phyloP scores from a whole-genome alignment of 2,113 vertebrate genomes.

The Alethe diademata region DNA sequence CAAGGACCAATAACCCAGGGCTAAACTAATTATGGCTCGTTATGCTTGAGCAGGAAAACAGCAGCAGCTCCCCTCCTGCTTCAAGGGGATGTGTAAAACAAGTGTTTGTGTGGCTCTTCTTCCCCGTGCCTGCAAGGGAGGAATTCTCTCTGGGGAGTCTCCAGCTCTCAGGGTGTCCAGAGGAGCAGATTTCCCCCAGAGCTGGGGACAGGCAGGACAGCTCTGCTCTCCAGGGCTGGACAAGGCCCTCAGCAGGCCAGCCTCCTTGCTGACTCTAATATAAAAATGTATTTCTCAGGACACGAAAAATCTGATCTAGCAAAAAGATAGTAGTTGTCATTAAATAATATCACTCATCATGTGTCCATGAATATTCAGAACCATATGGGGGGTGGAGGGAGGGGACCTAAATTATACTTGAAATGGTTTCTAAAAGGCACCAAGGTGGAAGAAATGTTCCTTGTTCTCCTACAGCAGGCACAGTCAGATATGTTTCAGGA shows the following conservation, averaged over 20 bases:
- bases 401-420: background rate
- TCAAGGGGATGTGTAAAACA: background rate
- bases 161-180: background rate
- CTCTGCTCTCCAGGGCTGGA: background rate
- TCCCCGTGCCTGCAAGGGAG: background rate
- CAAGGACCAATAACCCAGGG: background rate
- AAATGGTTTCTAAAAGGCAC: background rate
- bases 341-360: background rate
- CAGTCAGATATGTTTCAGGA: background rate
- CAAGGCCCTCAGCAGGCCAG: background rate
- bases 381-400: accelerated
- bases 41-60: constrained; percentile 17
- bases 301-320: background rate
- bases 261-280: background rate
- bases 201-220: background rate
- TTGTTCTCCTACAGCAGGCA: background rate
- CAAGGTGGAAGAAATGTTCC: background rate
- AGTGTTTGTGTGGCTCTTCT: accelerated
- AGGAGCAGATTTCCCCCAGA: background rate
- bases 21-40: constrained; percentile 19
- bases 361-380: accelerated
- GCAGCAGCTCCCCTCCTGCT: background rate
- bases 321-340: background rate
- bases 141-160: background rate
- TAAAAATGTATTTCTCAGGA: background rate